A percentile compares a stretch with the other conserved stretches of the same genome.
These are phyloP conservation scores for Thunnus maccoyii DNA, from an alignment of 2,113 vertebrate genomes.

Conservation along the genomic window DNA sequence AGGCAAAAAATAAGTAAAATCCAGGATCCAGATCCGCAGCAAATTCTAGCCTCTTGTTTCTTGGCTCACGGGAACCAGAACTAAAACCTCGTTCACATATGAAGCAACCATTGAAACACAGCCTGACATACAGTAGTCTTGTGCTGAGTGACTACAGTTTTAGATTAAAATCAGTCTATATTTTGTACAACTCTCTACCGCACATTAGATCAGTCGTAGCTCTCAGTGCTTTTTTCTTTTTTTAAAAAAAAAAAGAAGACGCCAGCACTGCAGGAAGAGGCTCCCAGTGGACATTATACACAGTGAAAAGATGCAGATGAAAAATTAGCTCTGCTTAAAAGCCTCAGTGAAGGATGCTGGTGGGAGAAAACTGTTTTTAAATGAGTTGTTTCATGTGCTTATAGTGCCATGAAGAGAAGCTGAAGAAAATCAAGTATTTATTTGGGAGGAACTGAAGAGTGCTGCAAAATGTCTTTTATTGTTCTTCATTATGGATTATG, in stretches of 20 bases:
- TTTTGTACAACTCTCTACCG: slow-evolving; percentile 3
- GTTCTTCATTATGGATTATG: background rate
- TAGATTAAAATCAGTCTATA: background rate
- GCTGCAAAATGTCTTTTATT: background rate
- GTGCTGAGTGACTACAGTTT: slow-evolving; percentile 1
- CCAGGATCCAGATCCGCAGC: too few species aligned
- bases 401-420: background rate
- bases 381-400: slow-evolving; percentile 18
- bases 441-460: background rate
- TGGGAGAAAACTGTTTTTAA: slow-evolving; percentile 21
- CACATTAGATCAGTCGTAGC: background rate
- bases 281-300: slow-evolving; percentile 41
- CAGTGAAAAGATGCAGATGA: slow-evolving; percentile 51
- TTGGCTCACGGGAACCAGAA: too few species aligned
- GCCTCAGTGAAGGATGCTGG: slow-evolving; percentile 32
- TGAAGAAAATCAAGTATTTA: background rate
- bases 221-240: background rate
- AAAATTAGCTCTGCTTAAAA: slow-evolving; percentile 21
- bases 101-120: slow-evolving; percentile 25
- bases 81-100: too few species aligned
- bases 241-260: background rate
- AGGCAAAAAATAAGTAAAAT: too few species aligned
- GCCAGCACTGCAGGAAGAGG: slow-evolving; percentile 3
- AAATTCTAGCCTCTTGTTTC: too few species aligned
- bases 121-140: background rate